Conservation (phyloP, 2,113 vertebrate genomes). For the Alexandromys fortis region DNA sequence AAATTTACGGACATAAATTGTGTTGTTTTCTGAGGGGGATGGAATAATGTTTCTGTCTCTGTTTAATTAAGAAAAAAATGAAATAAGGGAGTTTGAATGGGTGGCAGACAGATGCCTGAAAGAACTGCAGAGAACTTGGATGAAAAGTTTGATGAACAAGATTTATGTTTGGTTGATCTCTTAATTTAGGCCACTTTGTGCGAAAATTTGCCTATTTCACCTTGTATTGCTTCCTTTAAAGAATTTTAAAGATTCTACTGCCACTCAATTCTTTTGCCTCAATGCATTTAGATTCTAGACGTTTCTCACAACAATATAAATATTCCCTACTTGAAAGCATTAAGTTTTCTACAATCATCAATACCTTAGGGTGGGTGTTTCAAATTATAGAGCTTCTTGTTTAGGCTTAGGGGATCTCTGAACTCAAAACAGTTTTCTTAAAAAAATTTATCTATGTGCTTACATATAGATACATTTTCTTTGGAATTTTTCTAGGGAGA, state of each 20-base stretch:
- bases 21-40: conserved; percentile 53
- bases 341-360: neutral
- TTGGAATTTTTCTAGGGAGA: neutral
- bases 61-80: conserved; percentile 77
- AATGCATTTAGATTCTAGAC: conserved; percentile 39
- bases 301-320: conserved; percentile 28
- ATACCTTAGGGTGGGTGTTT: neutral
- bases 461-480: neutral
- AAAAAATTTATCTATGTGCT: neutral
- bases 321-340: neutral
- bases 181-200: conserved; percentile 30
- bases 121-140: conserved; percentile 37
- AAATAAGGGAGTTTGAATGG: conserved; percentile 41
- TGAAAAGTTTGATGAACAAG: conserved; percentile 7
- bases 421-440: neutral
- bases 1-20: conserved; percentile 64
- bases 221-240: neutral
- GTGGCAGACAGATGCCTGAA: conserved; percentile 55
- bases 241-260: conserved; percentile 9
- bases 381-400: conserved; percentile 16
- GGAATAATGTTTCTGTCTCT: conserved; percentile 61
- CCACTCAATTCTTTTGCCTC: conserved; percentile 38
- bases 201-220: conserved; percentile 13
- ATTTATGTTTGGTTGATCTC: neutral
- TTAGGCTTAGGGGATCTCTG: conserved; percentile 14